Conservation (phyloP, 64 coral and sea anemone species). For the Actinia tenebrosa region DNA sequence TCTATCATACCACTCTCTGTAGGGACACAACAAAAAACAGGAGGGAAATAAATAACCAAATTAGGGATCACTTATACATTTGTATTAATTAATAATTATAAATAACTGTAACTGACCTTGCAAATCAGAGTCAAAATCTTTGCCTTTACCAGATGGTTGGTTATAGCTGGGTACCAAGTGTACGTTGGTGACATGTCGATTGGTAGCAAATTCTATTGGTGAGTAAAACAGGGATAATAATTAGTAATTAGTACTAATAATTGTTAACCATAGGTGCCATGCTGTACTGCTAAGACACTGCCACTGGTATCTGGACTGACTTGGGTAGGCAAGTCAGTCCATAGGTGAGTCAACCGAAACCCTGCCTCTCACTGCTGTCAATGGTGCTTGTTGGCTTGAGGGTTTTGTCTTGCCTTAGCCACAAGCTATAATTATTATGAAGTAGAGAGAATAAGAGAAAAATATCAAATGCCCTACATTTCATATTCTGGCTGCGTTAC, state of each 20-base stretch:
- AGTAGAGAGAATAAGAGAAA: no score
- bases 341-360: no score
- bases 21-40: not conserved
- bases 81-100: not conserved
- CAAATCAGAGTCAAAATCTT: constrained; percentile 1
- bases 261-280: not conserved
- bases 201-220: not conserved
- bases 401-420: no score
- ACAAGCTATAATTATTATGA: no score
- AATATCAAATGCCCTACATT: no score
- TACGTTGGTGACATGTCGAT: constrained; percentile 11
- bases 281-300: no score
- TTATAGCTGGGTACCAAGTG: constrained; percentile 20
- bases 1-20: not conserved
- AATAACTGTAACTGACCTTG: not conserved
- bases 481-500: no score
- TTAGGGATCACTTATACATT: not conserved
- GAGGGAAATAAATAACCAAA: not conserved
- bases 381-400: no score
- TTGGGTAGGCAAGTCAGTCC: no score
- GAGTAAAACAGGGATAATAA: not conserved
- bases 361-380: no score
- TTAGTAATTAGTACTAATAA: not conserved
- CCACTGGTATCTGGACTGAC: no score
- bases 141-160: constrained; percentile 19